phyloP scores from a whole-genome alignment of 2,888 invertebrate species.

The Caenorhabditis macrosperma region DNA sequence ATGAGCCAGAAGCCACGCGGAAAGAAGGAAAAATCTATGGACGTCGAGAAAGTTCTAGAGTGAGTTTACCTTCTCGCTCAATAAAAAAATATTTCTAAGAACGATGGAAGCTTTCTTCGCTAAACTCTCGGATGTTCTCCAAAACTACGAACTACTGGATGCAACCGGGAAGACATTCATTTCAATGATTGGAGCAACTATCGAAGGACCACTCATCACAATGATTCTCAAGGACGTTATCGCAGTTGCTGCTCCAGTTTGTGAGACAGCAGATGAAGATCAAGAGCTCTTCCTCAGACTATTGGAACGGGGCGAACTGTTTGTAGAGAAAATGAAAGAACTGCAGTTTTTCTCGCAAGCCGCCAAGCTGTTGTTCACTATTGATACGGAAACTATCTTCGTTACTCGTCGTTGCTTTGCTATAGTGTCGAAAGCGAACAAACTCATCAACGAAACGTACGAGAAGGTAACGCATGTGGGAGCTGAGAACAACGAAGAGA shows the following conservation, averaged over 20 bases:
- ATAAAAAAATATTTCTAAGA: conserved; percentile 14
- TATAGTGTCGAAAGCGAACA: conserved; percentile 69
- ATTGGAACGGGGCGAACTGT: conserved; percentile 30
- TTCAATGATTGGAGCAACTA: conserved; percentile 37
- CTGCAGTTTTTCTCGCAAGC: conserved; percentile 55
- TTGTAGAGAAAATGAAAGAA: conserved; percentile 46
- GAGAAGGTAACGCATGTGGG: conserved; percentile 62
- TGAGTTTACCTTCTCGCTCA: not conserved
- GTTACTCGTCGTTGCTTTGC: conserved; percentile 73
- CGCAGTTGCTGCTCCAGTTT: conserved; percentile 56
- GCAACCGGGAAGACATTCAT: conserved; percentile 41
- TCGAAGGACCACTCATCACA: conserved; percentile 21
- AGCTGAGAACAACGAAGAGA: conserved; percentile 21
- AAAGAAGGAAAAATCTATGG: conserved; percentile 42
- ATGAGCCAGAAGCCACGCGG: conserved; percentile 38
- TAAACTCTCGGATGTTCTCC: conserved; percentile 48
- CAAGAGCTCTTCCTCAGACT: conserved; percentile 32
- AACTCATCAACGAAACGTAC: conserved; percentile 69
- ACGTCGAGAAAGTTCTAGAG: conserved; percentile 54
- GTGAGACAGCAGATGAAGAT: conserved; percentile 43
- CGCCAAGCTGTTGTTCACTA: conserved; percentile 42
- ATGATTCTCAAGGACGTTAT: conserved; percentile 54
- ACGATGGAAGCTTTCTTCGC: conserved; percentile 52
- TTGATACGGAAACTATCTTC: conserved; percentile 61
- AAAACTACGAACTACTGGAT: conserved; percentile 38